Evolutionary conservation across 1,140 invertebrate genomes (phyloP).

Genomic region (Armadillidium nasatum): DNA sequence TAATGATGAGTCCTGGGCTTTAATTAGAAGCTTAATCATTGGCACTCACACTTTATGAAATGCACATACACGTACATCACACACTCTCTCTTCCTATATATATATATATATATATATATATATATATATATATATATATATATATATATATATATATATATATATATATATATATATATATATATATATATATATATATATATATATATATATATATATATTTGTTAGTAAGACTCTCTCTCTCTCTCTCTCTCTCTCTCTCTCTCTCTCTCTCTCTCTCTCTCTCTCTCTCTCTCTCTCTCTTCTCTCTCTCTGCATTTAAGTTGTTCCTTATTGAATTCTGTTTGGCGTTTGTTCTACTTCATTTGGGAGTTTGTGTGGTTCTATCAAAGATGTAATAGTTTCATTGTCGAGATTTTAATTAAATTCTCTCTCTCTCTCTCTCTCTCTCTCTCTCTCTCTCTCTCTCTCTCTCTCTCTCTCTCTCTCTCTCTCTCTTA

Average conservation of each 20-base stretch:
- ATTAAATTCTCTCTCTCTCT: no score
- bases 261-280: not conserved
- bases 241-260: not conserved
- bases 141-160: no score
- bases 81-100: not conserved
- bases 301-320: not conserved
- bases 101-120: no score
- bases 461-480: not conserved
- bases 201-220: no score
- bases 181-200: no score
- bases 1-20: not conserved
- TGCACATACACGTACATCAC: not conserved
- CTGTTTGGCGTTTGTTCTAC: not conserved
- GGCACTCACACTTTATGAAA: not conserved
- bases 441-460: not conserved
- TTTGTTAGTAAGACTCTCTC: no score
- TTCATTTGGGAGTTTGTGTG: not conserved
- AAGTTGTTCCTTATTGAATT: not conserved
- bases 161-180: no score
- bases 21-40: not conserved
- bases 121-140: no score
- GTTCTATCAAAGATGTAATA: not conserved
- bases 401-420: not conserved
- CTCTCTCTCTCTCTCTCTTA: not conserved
- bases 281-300: not conserved